Base-by-base conservation (phyloP, 2,888 invertebrate genomes). In the Acleris emargana region DNA sequence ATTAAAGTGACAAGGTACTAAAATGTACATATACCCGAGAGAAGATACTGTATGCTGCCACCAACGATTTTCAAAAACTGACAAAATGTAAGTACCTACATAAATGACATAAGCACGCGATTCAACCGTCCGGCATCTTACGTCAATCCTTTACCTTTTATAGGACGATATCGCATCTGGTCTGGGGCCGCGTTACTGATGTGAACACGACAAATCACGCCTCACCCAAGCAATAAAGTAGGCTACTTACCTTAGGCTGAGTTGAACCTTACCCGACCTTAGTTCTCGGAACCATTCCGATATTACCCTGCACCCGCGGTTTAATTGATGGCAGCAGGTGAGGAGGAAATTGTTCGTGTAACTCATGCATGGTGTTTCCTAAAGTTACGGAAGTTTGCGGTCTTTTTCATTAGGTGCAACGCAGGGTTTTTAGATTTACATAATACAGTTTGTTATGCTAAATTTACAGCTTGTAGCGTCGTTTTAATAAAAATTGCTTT, bases 241-340 rank as follows among this genome's bases (percentile, higher is more conserved):
- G 42, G 20, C 42, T 42, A 42, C 54, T 43, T 38, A 38, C 53
- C 32, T 53, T 22, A 55, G 18, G 18, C 13, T 38, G 20, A 6
- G 42, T 20, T 2, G 45, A 25, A 42, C 25, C 18, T 54, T 16
- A 16, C 54, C 45, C 57, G 11, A 43, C 45, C 45, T 43, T 20
- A 57, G 17, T 45, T 22, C 55, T 42, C 42, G 22, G n/a, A 32
- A 38, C 53, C 25, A 11, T 18, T 28, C n/a, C 57, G 25, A 64
- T 64, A 64, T 54, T 59, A 53, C 43, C 47, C 45, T 47, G 49
- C 53, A 64, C 45, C 45, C 59, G 64, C 42, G 59, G 59, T 59
- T 54, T 64, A 64, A 64, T 64, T 50, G 42, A 58, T 58, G 53
- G 53, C 32, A 38, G n/a, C 55, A 43, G 22, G 42, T 55, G 28